Evolutionary conservation across 1,140 invertebrate species (phyloP).

Genomic region (Alviniconcha marisindica): DNA sequence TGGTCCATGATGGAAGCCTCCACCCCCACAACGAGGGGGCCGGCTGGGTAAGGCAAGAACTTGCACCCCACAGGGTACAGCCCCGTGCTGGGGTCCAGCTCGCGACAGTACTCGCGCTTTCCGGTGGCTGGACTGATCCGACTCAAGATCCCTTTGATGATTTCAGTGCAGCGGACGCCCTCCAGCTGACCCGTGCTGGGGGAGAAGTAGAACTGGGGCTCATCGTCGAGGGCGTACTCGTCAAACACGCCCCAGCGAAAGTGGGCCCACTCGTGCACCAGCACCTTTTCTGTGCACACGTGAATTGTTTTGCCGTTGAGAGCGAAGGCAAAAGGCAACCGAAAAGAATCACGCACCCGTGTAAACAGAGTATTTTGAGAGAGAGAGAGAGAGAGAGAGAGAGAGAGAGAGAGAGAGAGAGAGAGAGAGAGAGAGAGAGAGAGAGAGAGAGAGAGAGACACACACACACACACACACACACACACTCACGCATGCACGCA

Average conservation of each 20-base stretch:
- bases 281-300: conserved; percentile 73
- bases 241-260: conserved; percentile 85
- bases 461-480: not conserved
- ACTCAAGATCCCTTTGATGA: conserved; percentile 43
- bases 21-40: conserved; percentile 30
- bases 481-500: not conserved
- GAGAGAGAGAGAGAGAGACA: too few species aligned
- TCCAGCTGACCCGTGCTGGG: conserved; percentile 37
- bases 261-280: conserved; percentile 82
- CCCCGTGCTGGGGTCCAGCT: conserved; percentile 50
- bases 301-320: too few species aligned
- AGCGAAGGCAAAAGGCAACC: too few species aligned
- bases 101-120: conserved; percentile 8
- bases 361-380: too few species aligned
- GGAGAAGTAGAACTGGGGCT: conserved; percentile 70
- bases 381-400: too few species aligned
- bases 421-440: too few species aligned
- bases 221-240: conserved; percentile 80
- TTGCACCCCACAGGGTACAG: conserved; percentile 50
- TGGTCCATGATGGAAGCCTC: conserved; percentile 62
- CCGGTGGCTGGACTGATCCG: conserved; percentile 38
- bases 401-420: too few species aligned
- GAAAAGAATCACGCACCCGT: too few species aligned
- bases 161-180: conserved; percentile 47
- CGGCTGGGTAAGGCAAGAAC: conserved; percentile 46